Evolutionary conservation across 2,888 invertebrate species (phyloP).

Genomic region (Girardia tigrina): DNA sequence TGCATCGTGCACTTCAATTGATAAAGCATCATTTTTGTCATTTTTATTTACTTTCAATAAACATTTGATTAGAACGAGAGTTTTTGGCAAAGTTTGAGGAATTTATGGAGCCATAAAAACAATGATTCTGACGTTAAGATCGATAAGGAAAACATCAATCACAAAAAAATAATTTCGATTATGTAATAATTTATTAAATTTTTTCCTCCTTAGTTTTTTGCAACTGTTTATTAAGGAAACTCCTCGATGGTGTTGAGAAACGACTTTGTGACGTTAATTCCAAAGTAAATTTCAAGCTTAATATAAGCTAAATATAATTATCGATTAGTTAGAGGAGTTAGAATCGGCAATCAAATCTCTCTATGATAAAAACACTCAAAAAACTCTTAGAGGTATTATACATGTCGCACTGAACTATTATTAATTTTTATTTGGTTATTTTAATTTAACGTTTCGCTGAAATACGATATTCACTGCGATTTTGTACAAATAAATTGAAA

Average conservation of each 20-base stretch:
- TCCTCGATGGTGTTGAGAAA: neutral
- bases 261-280: neutral
- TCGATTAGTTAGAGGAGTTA: no score
- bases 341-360: no score
- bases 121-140: neutral
- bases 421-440: no score
- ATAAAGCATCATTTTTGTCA: neutral
- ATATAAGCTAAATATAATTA: no score
- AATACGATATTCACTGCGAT: no score
- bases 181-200: neutral
- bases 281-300: no score
- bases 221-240: neutral
- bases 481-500: no score
- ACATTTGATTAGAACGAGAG: neutral
- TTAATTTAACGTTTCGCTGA: no score
- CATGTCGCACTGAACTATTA: no score
- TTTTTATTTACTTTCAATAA: neutral
- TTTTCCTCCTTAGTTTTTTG: no score
- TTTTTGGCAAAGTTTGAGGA: slow-evolving; percentile 1
- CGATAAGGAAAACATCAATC: neutral
- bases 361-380: no score
- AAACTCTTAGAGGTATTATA: no score
- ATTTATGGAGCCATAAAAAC: neutral
- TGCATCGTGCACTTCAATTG: neutral
- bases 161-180: neutral